Evolutionary conservation across 2,797 vertebrate genomes (phyloP).

Genomic region (Luscinia luscinia): DNA sequence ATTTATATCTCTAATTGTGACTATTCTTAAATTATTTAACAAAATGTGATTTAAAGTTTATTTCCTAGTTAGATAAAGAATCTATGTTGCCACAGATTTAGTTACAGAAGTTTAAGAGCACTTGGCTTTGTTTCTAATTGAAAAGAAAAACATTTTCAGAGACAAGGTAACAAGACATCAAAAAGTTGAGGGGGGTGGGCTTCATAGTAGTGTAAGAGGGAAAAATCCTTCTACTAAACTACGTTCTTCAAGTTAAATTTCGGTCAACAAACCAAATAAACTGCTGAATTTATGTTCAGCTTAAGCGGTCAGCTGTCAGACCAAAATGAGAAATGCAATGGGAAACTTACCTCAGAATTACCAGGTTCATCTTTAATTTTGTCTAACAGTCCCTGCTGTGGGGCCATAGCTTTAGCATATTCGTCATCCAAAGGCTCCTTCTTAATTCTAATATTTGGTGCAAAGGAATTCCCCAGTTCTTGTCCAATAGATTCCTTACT

Average conservation of each 20-base stretch:
- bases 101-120: neutral
- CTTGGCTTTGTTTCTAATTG: slow-evolving; percentile 13
- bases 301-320: slow-evolving; percentile 43
- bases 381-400: slow-evolving; percentile 81
- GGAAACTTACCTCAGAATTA: slow-evolving; percentile 83
- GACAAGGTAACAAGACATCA: slow-evolving; percentile 39
- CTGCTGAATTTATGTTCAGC: slow-evolving; percentile 43
- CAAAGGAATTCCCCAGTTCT: slow-evolving; percentile 78
- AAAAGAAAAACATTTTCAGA: slow-evolving; percentile 31
- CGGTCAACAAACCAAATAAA: slow-evolving; percentile 56
- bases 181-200: neutral
- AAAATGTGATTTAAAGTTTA: neutral
- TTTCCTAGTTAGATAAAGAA: neutral
- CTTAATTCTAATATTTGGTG: slow-evolving; percentile 91
- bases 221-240: slow-evolving; percentile 57
- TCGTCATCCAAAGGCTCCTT: slow-evolving; percentile 97
- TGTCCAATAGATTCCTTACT: slow-evolving; percentile 84
- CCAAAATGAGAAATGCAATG: slow-evolving; percentile 47
- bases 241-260: slow-evolving; percentile 27
- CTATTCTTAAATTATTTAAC: neutral
- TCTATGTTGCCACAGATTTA: neutral
- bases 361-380: slow-evolving; percentile 95
- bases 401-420: slow-evolving; percentile 89
- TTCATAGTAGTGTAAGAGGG: neutral
- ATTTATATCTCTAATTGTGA: neutral